These are phyloP conservation scores for Xanthia icteritia DNA, from an alignment of 2,888 invertebrate species.

Conservation along the genomic window DNA sequence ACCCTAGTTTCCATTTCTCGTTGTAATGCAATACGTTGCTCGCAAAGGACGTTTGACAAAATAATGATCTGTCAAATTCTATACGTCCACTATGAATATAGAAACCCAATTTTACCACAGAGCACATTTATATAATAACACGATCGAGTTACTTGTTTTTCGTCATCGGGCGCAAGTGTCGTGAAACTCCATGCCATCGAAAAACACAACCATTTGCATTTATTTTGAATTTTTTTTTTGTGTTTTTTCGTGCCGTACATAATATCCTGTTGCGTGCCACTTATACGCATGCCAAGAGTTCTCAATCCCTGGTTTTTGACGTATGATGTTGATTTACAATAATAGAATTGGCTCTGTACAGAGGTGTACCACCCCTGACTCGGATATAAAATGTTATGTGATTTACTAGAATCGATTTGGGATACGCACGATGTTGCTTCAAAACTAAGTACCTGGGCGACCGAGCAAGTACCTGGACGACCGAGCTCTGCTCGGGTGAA, in stretches of 20 bases:
- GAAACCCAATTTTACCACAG: background rate
- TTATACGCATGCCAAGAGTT: constrained; percentile 28
- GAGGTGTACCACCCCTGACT: constrained; percentile 7
- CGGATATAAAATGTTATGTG: constrained; percentile 25
- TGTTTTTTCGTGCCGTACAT: constrained; percentile 37
- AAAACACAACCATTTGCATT: constrained; percentile 17
- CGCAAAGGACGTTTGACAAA: background rate
- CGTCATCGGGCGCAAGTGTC: background rate
- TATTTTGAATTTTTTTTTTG: constrained; percentile 25
- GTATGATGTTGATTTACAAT: constrained; percentile 40
- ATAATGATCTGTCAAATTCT: background rate
- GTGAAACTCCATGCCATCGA: background rate
- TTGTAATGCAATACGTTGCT: background rate
- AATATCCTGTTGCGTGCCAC: constrained; percentile 47
- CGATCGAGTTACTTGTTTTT: no score
- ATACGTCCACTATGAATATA: background rate
- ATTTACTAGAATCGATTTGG: constrained; percentile 14
- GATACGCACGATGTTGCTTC: constrained; percentile 3
- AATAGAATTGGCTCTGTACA: constrained; percentile 32
- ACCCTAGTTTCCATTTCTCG: no score
- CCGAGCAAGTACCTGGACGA: no score
- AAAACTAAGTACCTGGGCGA: background rate
- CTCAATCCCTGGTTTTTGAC: constrained; percentile 16
- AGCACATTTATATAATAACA: no score
- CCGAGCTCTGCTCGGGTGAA: no score